Base-by-base conservation (phyloP, 2,797 vertebrate species). In the Sebastes itinus region DNA sequence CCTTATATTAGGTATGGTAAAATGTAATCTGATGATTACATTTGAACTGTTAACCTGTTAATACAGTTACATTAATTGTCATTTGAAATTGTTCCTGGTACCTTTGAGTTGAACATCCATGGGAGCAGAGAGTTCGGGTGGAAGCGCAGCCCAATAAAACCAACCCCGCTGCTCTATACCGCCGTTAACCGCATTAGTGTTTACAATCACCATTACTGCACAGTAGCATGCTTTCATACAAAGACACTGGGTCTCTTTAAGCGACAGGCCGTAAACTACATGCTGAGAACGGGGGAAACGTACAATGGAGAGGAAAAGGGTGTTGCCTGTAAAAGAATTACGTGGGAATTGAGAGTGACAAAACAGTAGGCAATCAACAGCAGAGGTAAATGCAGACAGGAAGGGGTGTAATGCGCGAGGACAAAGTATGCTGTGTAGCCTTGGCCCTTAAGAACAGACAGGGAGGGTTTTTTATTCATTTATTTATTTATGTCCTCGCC, bases 301-400 rank as follows among this genome's bases (percentile, higher is more conserved):
- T 77, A 94, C 93, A 92, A 93, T 93, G 42, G 90, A 76, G 62
- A 92, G 93, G 90, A 92, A 93, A 80, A 82, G 87, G 91, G 88
- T 85, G 93, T 89, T 72, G 79, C 68, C 89, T 63, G 46, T 7
- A n/a, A 59, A 77, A 77, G 81, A 83, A 78, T 71, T 82, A 84
- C 3, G 66, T 81, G 80, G 81, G 79, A 88, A 77, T 82, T 75
- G 59, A 82, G 58, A 82, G 74, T 85, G 84, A 87, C 80, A 85
- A 88, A 89, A 86, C 88, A 88, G 76, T 28, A 55, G 82, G 87
- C 79, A 75, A 83, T 86, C 78, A 82, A 79, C 62, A 63, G 82
- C 10, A 7, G 78, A 85, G 75, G 84, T 84, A 55, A 75, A 85
- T 75, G 85, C 78, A 72, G 82, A 83, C 89, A 89, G 92, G 92